A percentile compares a stretch with the other conserved stretches of the same genome.
phyloP scores from a whole-genome alignment of 1,140 invertebrate species.

The Stratiolaelaps scimitus region DNA sequence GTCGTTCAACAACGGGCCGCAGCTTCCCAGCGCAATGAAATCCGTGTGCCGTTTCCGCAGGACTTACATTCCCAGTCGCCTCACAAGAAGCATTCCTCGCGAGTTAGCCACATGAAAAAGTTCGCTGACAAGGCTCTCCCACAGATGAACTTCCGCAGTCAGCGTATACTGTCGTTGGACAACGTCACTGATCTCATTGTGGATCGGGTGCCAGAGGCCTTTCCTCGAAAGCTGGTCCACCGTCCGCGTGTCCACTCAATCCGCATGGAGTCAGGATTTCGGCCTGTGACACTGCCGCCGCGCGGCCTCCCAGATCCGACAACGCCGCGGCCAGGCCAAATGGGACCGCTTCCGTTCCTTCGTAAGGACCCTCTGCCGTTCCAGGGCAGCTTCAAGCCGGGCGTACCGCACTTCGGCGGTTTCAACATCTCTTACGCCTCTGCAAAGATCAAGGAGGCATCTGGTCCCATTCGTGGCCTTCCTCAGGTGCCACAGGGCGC shows the following conservation, averaged over 20 bases:
- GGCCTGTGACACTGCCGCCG: slow-evolving; percentile 13
- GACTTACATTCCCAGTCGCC: neutral
- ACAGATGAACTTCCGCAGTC: neutral
- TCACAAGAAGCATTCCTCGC: neutral
- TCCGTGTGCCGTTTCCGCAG: slow-evolving; percentile 5
- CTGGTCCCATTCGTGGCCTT: slow-evolving; percentile 12
- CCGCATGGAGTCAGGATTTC: slow-evolving; percentile 26
- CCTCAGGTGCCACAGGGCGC: slow-evolving; percentile 24
- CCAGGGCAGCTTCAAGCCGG: slow-evolving; percentile 35
- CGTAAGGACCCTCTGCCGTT: slow-evolving; percentile 35
- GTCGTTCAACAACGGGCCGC: slow-evolving; percentile 2
- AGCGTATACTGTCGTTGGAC: neutral
- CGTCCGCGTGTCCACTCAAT: neutral
- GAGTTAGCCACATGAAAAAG: neutral
- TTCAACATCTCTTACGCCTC: slow-evolving; percentile 33
- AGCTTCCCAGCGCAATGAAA: slow-evolving; percentile 11
- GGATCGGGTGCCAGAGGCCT: neutral
- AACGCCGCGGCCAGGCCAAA: slow-evolving; percentile 2
- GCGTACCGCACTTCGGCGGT: slow-evolving; percentile 36
- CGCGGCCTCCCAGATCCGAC: slow-evolving; percentile 9
- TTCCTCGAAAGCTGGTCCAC: neutral
- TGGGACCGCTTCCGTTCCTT: slow-evolving; percentile 32
- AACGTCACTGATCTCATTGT: slow-evolving; percentile 23
- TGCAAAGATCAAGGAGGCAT: neutral
- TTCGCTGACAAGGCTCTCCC: neutral